A percentile compares a stretch with the other conserved stretches of the same genome.
phyloP scores from a whole-genome alignment of 2,888 invertebrate species.

The Nomada ferruginata region DNA sequence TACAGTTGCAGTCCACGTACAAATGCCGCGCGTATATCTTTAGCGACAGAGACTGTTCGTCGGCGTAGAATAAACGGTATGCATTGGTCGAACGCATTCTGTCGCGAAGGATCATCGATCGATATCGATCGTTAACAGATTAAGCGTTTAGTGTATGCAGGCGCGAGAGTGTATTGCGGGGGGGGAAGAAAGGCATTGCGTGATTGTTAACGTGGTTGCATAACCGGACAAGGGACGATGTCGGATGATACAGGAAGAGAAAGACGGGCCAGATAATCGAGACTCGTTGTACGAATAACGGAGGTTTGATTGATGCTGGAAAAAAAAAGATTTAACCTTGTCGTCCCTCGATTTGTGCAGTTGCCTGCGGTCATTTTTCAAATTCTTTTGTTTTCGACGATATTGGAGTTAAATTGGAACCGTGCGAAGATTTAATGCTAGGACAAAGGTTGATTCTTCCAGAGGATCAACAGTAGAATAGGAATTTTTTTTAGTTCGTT shows the following conservation, averaged over 20 bases:
- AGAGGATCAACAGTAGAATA: not conserved
- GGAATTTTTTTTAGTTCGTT: not conserved
- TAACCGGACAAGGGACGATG: constrained; percentile 32
- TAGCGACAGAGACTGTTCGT: not conserved
- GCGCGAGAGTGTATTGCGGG: not conserved
- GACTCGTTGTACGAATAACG: constrained; percentile 42
- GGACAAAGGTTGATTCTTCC: not conserved
- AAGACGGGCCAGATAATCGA: constrained; percentile 25
- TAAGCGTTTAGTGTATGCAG: constrained; percentile 16
- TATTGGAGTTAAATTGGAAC: not conserved
- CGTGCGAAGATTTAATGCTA: not conserved
- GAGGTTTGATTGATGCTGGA: constrained; percentile 19
- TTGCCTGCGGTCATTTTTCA: not conserved
- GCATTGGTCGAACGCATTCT: constrained; percentile 20
- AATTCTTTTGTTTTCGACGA: not conserved
- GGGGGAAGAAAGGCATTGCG: constrained; percentile 38
- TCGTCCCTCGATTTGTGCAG: not conserved
- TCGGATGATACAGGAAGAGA: constrained; percentile 10
- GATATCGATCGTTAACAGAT: constrained; percentile 7
- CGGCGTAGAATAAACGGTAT: constrained; percentile 11
- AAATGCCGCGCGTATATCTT: not conserved
- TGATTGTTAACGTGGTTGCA: constrained; percentile 31
- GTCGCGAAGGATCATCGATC: constrained; percentile 17
- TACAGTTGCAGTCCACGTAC: constrained; percentile 18
- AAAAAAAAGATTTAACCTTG: constrained; percentile 21